Evolutionary conservation across 1,140 invertebrate species (phyloP).

Genomic region (Pseudachorutes palmiensis): DNA sequence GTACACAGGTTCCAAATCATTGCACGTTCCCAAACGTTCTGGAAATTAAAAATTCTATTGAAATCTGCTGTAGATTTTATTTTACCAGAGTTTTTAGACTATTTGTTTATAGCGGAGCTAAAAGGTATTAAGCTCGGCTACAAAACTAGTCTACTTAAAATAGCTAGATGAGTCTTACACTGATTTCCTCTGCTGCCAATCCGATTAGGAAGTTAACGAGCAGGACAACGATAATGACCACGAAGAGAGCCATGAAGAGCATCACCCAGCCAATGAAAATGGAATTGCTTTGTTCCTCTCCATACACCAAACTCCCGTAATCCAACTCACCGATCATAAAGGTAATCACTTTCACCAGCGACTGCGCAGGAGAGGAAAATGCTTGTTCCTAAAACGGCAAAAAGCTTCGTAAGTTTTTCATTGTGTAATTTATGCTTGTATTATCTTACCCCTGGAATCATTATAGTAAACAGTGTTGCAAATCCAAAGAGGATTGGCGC

Average conservation of each 20-base stretch:
- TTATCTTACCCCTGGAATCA: constrained; percentile 10
- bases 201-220: constrained; percentile 14
- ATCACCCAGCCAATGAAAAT: constrained; percentile 1
- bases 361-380: constrained; percentile 9
- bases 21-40: constrained; percentile 6
- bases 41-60: neutral
- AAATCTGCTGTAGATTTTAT: neutral
- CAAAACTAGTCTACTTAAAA: no score
- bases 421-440: neutral
- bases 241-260: constrained; percentile 10
- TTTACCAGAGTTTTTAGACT: no score
- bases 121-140: no score
- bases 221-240: constrained; percentile 6
- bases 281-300: neutral
- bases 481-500: constrained; percentile 16
- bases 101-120: no score
- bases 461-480: constrained; percentile 1
- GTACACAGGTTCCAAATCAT: constrained; percentile 10
- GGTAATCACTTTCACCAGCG: constrained; percentile 2
- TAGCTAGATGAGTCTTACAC: neutral
- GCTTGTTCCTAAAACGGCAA: neutral
- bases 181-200: constrained; percentile 13
- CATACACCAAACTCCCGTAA: neutral
- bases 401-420: neutral
- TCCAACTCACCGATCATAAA: constrained; percentile 2